These are phyloP conservation scores for Lasioglossum albipes DNA, from an alignment of 1,140 invertebrate genomes.

Conservation along the genomic window DNA sequence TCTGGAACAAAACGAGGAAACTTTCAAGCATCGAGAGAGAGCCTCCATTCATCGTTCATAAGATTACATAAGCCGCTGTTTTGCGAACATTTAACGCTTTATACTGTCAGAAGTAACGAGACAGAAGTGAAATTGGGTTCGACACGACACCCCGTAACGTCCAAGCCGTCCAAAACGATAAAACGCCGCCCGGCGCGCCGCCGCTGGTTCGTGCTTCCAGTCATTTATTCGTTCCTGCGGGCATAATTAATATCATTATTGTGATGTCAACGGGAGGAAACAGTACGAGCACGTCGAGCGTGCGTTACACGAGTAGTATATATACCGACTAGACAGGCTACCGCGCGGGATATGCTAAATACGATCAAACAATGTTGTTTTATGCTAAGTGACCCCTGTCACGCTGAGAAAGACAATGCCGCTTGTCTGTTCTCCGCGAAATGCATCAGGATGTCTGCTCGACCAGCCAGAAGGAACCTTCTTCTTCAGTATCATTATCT, in stretches of 20 bases:
- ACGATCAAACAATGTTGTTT: constrained; percentile 66
- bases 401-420: constrained; percentile 56
- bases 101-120: neutral
- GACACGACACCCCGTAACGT: neutral
- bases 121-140: neutral
- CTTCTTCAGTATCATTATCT: constrained; percentile 7
- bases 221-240: constrained; percentile 32
- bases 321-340: constrained; percentile 50
- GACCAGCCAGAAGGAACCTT: constrained; percentile 28
- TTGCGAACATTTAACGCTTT: no score
- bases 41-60: no score
- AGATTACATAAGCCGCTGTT: no score
- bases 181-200: constrained; percentile 4
- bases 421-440: constrained; percentile 42
- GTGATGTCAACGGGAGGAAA: constrained; percentile 61
- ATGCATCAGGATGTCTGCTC: constrained; percentile 53
- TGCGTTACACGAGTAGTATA: constrained; percentile 60
- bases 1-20: no score
- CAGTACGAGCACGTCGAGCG: constrained; percentile 41
- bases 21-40: no score
- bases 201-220: neutral
- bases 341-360: constrained; percentile 60
- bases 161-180: constrained; percentile 19
- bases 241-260: constrained; percentile 68
- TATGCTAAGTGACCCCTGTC: constrained; percentile 63